phyloP scores from a whole-genome alignment of 37 sponge, comb jelly and placozoan genomes.

The Tethya wilhelma region DNA sequence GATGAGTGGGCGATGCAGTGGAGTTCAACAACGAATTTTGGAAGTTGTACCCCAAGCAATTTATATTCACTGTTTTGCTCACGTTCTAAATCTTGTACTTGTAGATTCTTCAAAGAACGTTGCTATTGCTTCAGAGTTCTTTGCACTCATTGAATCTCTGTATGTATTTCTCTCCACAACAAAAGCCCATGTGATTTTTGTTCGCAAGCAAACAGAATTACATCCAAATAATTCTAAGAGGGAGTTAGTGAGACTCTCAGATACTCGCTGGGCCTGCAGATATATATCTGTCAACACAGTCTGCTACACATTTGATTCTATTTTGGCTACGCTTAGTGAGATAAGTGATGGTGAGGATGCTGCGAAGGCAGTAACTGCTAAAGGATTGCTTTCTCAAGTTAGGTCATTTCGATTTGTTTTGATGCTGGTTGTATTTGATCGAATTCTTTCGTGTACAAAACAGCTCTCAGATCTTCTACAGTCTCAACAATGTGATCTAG shows the following conservation, averaged over 20 bases:
- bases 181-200: conserved; percentile 37
- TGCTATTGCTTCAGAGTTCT: conserved; percentile 29
- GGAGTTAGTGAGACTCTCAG: conserved; percentile 26
- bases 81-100: conserved; percentile 39
- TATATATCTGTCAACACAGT: conserved; percentile 19
- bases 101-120: conserved; percentile 44
- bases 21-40: conserved; percentile 43
- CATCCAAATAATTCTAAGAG: conserved; percentile 32
- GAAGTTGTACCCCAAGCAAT: no score
- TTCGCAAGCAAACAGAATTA: conserved; percentile 27
- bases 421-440: not conserved
- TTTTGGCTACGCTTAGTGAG: conserved; percentile 19
- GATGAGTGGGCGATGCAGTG: conserved; percentile 56
- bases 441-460: not conserved
- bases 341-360: conserved; percentile 17
- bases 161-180: conserved; percentile 53
- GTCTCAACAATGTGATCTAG: not conserved
- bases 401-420: conserved; percentile 17
- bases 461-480: conserved; percentile 4
- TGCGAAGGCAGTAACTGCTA: conserved; percentile 17
- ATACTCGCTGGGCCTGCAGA: conserved; percentile 53
- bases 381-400: conserved; percentile 8
- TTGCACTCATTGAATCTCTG: conserved; percentile 28
- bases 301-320: conserved; percentile 35
- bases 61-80: no score